Evolutionary conservation across 2,797 vertebrate genomes (phyloP), one percentile per base, ranked within the genome.

Genomic region (Chelonia mydas): DNA sequence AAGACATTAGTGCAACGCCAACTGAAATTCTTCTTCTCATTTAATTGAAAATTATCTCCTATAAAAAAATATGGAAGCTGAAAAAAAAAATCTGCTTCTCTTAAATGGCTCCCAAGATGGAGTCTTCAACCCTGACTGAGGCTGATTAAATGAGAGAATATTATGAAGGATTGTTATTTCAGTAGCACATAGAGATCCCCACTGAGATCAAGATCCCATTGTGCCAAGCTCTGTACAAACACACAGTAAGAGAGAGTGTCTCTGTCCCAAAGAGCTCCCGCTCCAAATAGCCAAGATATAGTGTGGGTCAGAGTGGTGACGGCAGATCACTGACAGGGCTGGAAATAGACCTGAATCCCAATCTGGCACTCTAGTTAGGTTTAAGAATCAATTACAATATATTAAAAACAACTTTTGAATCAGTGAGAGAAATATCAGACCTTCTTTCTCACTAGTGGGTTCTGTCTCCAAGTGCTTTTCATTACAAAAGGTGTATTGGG

Each of bases 21-120:
- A 86, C 86, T 81, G 7, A 68, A 92, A 94, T 5, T 65, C 83
- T 85, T 89, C 88, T 74, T 88, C 85, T 96, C 83, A 96, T 78
- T 95, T 41, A 94, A 90, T 11, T 95, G 95, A 88, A 95, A 91
- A 95, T 94, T 93, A 96, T 28, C 47, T 80, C 84, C 84, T 88
- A 77, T 85, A 88, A 91, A 85, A 95, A 94, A 83, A 80, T 72
- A 90, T 2, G 45, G 82, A 81, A 21, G 59, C 4, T 6, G 23
- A 19, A 11, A 72, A 72, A 72, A 72, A 72, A 25, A 41, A 80
- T 31, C 55, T 55, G 25, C 68, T 92, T 59, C 13, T 88, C 45
- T 93, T 81, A 85, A 95, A 95, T 12, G 53, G 50, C 21, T 96
- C 65, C 87, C 93, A 74, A 94, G 94, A 81, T 80, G 27, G 21